phyloP scores from a whole-genome alignment of 2,888 invertebrate genomes.

The Pyrocoelia pectoralis region DNA sequence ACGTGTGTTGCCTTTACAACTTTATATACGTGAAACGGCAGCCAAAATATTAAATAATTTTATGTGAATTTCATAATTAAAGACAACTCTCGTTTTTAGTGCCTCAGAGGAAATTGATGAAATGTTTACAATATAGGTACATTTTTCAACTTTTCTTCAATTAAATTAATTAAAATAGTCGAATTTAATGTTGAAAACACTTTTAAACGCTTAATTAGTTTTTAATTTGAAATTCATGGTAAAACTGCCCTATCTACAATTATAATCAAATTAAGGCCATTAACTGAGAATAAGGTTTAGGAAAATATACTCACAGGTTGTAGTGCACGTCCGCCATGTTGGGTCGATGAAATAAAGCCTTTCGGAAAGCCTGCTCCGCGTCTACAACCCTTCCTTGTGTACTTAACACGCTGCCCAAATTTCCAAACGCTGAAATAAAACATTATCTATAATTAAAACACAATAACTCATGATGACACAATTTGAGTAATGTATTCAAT shows the following conservation, averaged over 20 bases:
- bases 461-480: not conserved
- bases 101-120: too few species aligned
- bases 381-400: slow-evolving; percentile 85
- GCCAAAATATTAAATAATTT: not conserved
- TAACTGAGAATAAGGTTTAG: slow-evolving; percentile 32
- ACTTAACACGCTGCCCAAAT: slow-evolving; percentile 94
- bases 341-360: slow-evolving; percentile 88
- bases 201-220: slow-evolving; percentile 31
- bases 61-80: not conserved
- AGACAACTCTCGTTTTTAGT: not conserved
- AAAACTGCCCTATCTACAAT: slow-evolving; percentile 31
- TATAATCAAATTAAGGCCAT: slow-evolving; percentile 37
- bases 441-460: slow-evolving; percentile 23
- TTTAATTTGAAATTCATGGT: slow-evolving; percentile 31
- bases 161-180: slow-evolving; percentile 14
- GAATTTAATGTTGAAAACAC: slow-evolving; percentile 10
- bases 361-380: slow-evolving; percentile 91
- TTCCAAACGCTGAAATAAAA: slow-evolving; percentile 85
- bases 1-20: slow-evolving; percentile 19
- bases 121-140: not conserved
- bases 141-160: slow-evolving; percentile 2
- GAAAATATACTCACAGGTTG: slow-evolving; percentile 82
- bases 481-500: too few species aligned
- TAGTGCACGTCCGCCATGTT: slow-evolving; percentile 99
- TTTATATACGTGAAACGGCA: slow-evolving; percentile 11